These are phyloP conservation scores for Ptilodon capucinus DNA, from an alignment of 2,888 invertebrate species.

Conservation along the genomic window DNA sequence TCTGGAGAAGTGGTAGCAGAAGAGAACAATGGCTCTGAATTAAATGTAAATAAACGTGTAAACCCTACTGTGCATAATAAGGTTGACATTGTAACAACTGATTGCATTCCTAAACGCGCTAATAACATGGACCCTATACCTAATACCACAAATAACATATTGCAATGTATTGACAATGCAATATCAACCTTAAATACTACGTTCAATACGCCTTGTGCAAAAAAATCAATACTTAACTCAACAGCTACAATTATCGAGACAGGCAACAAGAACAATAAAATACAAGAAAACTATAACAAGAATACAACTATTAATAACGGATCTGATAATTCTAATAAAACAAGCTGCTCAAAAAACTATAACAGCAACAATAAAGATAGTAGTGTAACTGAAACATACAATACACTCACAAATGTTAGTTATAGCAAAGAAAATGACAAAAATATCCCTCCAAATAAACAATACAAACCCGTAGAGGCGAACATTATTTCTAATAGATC, in stretches of 20 bases:
- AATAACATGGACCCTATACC: background rate
- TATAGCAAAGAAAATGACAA: background rate
- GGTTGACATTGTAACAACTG: background rate
- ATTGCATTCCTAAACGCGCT: background rate
- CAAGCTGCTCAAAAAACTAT: background rate
- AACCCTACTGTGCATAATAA: background rate
- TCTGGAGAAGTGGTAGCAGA: background rate
- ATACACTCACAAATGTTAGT: background rate
- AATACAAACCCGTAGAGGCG: background rate
- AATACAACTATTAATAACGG: background rate
- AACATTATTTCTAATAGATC: background rate
- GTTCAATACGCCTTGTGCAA: background rate
- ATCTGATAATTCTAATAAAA: background rate
- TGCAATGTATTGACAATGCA: background rate
- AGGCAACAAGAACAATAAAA: background rate
- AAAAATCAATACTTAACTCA: too few species aligned
- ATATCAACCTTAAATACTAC: conserved; percentile 5
- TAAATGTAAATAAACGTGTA: background rate
- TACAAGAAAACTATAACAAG: background rate
- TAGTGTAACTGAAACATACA: background rate
- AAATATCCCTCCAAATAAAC: background rate
- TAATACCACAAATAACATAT: background rate
- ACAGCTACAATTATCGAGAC: too few species aligned
- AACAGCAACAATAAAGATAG: background rate
- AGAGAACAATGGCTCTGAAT: background rate